phyloP scores from a whole-genome alignment of 2,113 vertebrate species.

The Chloebia gouldiae region DNA sequence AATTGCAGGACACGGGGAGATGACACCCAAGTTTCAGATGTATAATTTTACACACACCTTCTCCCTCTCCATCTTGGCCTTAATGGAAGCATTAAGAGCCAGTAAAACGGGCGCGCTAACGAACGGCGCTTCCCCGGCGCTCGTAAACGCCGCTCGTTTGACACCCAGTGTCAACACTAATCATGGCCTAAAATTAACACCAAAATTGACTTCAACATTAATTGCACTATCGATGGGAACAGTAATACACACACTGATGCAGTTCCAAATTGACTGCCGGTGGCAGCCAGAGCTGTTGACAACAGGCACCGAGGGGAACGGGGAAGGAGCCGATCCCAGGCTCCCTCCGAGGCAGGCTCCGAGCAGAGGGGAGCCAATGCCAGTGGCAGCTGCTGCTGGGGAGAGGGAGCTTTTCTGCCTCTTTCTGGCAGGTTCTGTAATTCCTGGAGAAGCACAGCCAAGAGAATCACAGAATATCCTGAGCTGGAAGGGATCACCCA shows the following conservation, averaged over 20 bases:
- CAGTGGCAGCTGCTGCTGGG: fast-evolving
- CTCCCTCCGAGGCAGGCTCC: neutral
- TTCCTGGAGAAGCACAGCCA: neutral
- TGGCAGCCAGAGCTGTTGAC: conserved; percentile 47
- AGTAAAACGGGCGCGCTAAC: conserved; percentile 47
- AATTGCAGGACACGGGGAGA: conserved; percentile 42
- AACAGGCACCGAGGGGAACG: conserved; percentile 32
- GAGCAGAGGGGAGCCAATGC: fast-evolving
- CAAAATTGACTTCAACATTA: conserved; percentile 77
- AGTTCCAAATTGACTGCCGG: conserved; percentile 58
- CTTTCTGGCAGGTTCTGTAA: neutral
- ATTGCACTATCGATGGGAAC: conserved; percentile 72
- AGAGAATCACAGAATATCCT: neutral
- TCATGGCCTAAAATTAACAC: conserved; percentile 81
- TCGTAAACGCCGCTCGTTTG: conserved; percentile 67
- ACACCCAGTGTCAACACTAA: conserved; percentile 76
- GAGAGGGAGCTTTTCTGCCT: neutral
- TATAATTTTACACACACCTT: conserved; percentile 65
- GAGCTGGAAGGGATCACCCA: neutral
- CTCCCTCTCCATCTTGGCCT: conserved; percentile 44
- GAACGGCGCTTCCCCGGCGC: conserved; percentile 58
- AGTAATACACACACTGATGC: conserved; percentile 55
- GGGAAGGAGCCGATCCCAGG: neutral
- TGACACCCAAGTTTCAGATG: conserved; percentile 17
- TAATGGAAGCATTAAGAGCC: conserved; percentile 56